Evolutionary conservation across 2,888 invertebrate genomes (phyloP), one percentile per base, ranked within the genome.

Genomic region (Malthinus seriepunctatus): DNA sequence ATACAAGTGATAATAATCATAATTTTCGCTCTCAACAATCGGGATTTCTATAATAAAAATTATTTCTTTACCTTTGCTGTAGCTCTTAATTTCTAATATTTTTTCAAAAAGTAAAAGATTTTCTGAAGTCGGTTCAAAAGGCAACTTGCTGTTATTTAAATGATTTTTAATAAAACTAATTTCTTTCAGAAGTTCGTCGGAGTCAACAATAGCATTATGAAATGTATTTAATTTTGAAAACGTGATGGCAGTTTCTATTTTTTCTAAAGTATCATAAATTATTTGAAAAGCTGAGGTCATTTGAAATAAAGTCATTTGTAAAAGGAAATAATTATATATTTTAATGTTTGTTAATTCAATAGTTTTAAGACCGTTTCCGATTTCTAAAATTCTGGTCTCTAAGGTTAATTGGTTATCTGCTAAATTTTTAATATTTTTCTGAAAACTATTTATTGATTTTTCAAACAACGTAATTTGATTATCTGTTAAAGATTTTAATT

Each of bases 211-310:
- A 14, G 57, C 45, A 53, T 59, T 61, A 42, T 60, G 54, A 37
- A 52, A 50, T 9, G 50, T 56, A 45, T 62, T 62, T 51, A 56
- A 38, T 60, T 62, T 56, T 32, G 59, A 38, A 61, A 62, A 62
- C 32, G 50, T 48, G 33, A 53, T 54, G 14, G 54, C 54, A 44
- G 47, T 39, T 62, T 62, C 62, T 14, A 55, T 37, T 47, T 56
- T 62, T 23, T 62, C 55, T 46, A 56, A 51, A 6, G 44, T 38
- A 50, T 61, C 51, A 37, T 48, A 60, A 10, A 62, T 62, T 44
- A 53, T 55, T 54, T 62, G 45, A 38, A 39, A 60, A 3, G 35
- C 8, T 37, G 50, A 47, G 2, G 12, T 33, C 8, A 53, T 11
- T 50, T 53, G 53, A 10, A 8, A 14, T 15, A 44, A 47, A 32